phyloP scores from a whole-genome alignment of 2,888 invertebrate genomes.

The Drosophila meridionalis region DNA sequence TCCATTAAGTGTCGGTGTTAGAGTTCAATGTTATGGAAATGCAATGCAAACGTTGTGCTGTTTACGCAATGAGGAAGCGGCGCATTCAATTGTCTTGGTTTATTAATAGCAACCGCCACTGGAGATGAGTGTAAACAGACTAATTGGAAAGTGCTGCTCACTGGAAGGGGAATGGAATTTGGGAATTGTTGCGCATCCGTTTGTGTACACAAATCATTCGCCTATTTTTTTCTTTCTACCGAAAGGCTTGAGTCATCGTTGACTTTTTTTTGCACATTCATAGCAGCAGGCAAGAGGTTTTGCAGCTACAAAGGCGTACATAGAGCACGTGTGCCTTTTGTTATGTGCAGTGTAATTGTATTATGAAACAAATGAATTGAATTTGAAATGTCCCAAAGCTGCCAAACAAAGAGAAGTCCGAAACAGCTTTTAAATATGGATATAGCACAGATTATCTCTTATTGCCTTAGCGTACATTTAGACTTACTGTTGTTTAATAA shows the following conservation, averaged over 20 bases:
- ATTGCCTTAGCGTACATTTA: neutral
- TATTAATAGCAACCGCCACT: constrained; percentile 40
- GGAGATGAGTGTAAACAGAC: constrained; percentile 47
- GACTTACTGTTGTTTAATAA: constrained; percentile 42
- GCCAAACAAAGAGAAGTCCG: neutral
- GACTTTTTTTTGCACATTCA: constrained; percentile 22
- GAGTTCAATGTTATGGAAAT: constrained; percentile 61
- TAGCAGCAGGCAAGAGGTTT: constrained; percentile 14
- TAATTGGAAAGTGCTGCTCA: constrained; percentile 36
- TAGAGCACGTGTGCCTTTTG: constrained; percentile 41
- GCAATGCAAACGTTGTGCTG: constrained; percentile 19
- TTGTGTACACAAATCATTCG: constrained; percentile 34
- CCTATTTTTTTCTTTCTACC: neutral
- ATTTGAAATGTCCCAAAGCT: constrained; percentile 13
- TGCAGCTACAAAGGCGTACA: constrained; percentile 15
- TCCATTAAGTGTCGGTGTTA: constrained; percentile 23
- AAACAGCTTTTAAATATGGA: neutral
- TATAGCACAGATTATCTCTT: neutral
- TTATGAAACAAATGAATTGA: constrained; percentile 48
- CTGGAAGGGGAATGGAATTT: constrained; percentile 13
- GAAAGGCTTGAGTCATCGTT: constrained; percentile 48
- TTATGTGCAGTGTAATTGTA: constrained; percentile 47
- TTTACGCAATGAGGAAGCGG: constrained; percentile 49
- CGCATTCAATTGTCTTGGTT: constrained; percentile 24
- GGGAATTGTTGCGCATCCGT: constrained; percentile 26